phyloP scores from a whole-genome alignment of 2,888 invertebrate genomes.

The Latrodectus hesperus region DNA sequence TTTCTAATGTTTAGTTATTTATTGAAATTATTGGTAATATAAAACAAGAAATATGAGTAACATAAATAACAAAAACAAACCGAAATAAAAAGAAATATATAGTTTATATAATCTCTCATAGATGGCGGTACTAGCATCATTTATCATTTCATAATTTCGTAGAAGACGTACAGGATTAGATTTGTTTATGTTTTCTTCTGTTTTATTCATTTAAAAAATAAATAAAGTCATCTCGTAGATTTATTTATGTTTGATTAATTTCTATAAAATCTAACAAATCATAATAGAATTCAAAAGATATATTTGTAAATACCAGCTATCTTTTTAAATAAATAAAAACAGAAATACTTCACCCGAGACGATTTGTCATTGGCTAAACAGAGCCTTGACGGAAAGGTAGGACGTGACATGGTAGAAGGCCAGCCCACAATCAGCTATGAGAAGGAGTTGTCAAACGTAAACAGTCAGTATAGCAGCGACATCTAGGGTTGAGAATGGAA shows the following conservation, averaged over 20 bases:
- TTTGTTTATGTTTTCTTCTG: no score
- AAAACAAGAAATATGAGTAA: no score
- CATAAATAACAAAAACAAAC: neutral
- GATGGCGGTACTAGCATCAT: constrained; percentile 64
- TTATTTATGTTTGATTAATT: neutral
- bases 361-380: constrained; percentile 68
- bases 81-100: neutral
- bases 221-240: neutral
- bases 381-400: constrained; percentile 57
- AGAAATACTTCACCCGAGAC: constrained; percentile 60
- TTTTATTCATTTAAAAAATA: constrained; percentile 31
- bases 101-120: constrained; percentile 29
- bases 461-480: constrained; percentile 36
- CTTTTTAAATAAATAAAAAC: constrained; percentile 54
- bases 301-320: neutral
- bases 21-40: no score
- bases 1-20: no score
- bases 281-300: no score
- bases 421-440: constrained; percentile 31
- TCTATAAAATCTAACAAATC: no score
- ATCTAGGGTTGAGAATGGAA: constrained; percentile 30
- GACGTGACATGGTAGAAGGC: constrained; percentile 52
- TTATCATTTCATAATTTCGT: constrained; percentile 46
- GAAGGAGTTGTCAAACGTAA: neutral
- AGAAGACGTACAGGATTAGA: neutral